Conservation (phyloP, 2,888 invertebrate genomes). For the Andrena praecox region DNA sequence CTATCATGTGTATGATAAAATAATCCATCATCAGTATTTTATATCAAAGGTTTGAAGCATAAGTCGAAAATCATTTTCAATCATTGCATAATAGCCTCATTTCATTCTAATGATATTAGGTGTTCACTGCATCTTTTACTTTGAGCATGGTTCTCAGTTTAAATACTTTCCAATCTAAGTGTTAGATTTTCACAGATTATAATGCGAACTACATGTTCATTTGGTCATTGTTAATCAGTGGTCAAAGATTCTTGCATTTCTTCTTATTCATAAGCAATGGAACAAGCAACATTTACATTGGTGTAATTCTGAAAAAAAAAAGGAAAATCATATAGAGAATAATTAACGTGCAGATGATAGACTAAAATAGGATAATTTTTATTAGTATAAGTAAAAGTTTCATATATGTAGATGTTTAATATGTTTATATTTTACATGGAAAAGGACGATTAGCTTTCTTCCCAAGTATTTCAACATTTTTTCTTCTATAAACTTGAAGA, state of each 20-base stretch:
- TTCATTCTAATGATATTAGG: constrained; percentile 61
- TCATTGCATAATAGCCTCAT: constrained; percentile 70
- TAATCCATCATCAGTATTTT: constrained; percentile 31
- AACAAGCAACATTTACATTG: constrained; percentile 37
- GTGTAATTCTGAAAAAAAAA: not conserved
- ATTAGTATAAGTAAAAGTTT: constrained; percentile 9
- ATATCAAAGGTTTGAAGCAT: constrained; percentile 20
- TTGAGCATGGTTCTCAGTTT: constrained; percentile 72
- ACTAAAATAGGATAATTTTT: not conserved
- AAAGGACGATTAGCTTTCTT: not conserved
- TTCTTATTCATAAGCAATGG: constrained; percentile 4
- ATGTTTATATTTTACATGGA: not conserved
- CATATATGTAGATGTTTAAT: not conserved
- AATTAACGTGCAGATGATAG: not conserved
- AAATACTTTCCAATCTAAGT: constrained; percentile 38
- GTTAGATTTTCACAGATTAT: constrained; percentile 21
- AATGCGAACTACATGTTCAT: constrained; percentile 29
- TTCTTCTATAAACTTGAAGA: not conserved
- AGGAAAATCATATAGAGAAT: not conserved
- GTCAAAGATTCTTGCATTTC: constrained; percentile 11
- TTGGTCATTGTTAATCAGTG: constrained; percentile 19
- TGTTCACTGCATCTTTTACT: constrained; percentile 68
- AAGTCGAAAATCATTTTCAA: constrained; percentile 31
- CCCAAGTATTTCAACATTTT: not conserved
- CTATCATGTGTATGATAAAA: constrained; percentile 56